phyloP scores from a whole-genome alignment of 2,113 vertebrate species.

The Paramormyrops kingsleyae region DNA sequence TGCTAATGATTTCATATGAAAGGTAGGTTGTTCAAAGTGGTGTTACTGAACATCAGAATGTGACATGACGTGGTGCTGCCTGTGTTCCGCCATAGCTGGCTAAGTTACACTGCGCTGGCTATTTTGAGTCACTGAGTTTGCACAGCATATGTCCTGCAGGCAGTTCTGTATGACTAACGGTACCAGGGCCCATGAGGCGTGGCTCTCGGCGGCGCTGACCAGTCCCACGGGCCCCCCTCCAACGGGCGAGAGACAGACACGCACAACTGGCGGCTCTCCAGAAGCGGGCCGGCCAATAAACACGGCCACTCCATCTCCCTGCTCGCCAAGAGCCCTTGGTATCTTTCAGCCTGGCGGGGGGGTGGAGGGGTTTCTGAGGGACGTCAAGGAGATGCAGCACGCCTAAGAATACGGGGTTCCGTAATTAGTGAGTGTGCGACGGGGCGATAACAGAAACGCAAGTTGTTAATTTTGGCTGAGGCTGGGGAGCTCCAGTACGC shows the following conservation, averaged over 20 bases:
- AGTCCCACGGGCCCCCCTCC: not conserved
- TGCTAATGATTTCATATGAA: not conserved
- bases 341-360: conserved; percentile 26
- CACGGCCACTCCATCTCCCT: not conserved
- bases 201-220: not conserved
- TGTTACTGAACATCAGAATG: not conserved
- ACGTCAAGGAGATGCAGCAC: conserved; percentile 32
- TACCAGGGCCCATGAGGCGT: not conserved
- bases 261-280: not conserved
- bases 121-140: not conserved
- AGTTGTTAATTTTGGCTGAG: conserved; percentile 44
- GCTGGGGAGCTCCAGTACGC: not conserved
- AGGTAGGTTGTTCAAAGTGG: not conserved
- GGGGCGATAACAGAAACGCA: conserved; percentile 49
- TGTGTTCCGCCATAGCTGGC: not conserved
- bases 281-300: not conserved
- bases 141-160: not conserved
- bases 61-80: not conserved
- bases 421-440: conserved; percentile 25
- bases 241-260: not conserved
- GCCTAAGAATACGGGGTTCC: not conserved
- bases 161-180: not conserved
- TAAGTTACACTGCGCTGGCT: not conserved
- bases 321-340: not conserved
- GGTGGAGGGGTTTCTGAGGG: conserved; percentile 12